Base-by-base conservation (phyloP, 2,113 vertebrate species). In the Psilopsiagon aurifrons region DNA sequence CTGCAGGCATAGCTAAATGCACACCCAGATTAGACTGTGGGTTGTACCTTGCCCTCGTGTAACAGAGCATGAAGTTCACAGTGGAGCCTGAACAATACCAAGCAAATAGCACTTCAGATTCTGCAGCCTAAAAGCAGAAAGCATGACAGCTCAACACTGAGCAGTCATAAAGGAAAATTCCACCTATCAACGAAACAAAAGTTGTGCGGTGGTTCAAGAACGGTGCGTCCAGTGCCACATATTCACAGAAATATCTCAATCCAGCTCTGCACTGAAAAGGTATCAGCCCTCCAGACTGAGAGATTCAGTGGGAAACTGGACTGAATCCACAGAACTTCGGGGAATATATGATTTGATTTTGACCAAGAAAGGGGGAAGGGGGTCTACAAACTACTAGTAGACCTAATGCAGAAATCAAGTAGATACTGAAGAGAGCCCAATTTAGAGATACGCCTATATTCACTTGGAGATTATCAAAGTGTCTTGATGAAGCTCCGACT, bases 361-460 rank as follows among this genome's bases (percentile, higher is more conserved):
- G 23, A 59, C 10, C n/a, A 67, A 70, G 51, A 62, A 10, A 13
- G 9, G 2, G 10, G 3, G 4, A 2, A 2, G 3, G 9, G 17
- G 28, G 1, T 17, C 13, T 27, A 55, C 27, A 59, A 57, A 55
- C 7, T 43, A 23, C 17, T 41, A 27, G 27, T 6, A 74, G 52
- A 12, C 17, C 23, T 81, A 41, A 43, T 12, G 23, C 8, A 83
- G 57, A 41, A 68, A 55, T 81, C 55, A 31, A 35, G 33, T 10
- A 83, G 67, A n/a, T n/a, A 44, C 23, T 70, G 55, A 79, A 52
- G 20, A 27, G 22, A 81, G 15, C n/a, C 11, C 27, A 47, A 43
- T 46, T 69, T 44, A 60, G 20, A 88, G 18, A 22, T 28, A 39
- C 37, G 24, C 46, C 39, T 78, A 71, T 92, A 52, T 19, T 78